phyloP scores from a whole-genome alignment of 92 coral and sea anemone species.

The Zoanthus solanderi region DNA sequence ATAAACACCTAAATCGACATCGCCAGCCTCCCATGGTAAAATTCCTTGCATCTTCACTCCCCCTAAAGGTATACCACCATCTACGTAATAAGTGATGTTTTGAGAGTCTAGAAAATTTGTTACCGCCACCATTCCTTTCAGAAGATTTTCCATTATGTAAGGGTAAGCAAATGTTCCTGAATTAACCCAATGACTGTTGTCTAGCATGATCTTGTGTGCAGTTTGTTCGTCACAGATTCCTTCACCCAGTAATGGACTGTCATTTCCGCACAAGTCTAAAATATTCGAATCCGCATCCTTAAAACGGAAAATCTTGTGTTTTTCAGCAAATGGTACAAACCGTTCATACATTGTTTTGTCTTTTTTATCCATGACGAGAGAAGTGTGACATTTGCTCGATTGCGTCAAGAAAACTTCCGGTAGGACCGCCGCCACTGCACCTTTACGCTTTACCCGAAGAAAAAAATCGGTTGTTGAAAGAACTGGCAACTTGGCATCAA shows the following conservation, averaged over 20 bases:
- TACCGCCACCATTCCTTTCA: conserved; percentile 33
- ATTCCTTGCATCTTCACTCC: conserved; percentile 67
- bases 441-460: conserved; percentile 61
- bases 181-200: conserved; percentile 52
- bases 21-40: conserved; percentile 59
- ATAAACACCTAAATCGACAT: conserved; percentile 25
- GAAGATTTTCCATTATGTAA: conserved; percentile 54
- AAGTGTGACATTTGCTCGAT: background rate
- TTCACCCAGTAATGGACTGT: conserved; percentile 65
- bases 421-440: conserved; percentile 58
- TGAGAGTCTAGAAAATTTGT: conserved; percentile 43
- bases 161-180: conserved; percentile 74
- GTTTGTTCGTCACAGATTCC: conserved; percentile 55
- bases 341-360: conserved; percentile 15
- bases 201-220: conserved; percentile 37
- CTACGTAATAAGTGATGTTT: conserved; percentile 41
- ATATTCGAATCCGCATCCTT: conserved; percentile 42
- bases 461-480: conserved; percentile 67
- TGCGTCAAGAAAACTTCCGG: conserved; percentile 58
- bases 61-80: conserved; percentile 65
- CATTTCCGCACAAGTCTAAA: conserved; percentile 24
- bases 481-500: conserved; percentile 56
- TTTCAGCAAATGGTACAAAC: conserved; percentile 70
- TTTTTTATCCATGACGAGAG: too few species aligned
- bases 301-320: conserved; percentile 65